phyloP scores from a whole-genome alignment of 92 coral and sea anemone species.

The Palythoa caribaeorum region DNA sequence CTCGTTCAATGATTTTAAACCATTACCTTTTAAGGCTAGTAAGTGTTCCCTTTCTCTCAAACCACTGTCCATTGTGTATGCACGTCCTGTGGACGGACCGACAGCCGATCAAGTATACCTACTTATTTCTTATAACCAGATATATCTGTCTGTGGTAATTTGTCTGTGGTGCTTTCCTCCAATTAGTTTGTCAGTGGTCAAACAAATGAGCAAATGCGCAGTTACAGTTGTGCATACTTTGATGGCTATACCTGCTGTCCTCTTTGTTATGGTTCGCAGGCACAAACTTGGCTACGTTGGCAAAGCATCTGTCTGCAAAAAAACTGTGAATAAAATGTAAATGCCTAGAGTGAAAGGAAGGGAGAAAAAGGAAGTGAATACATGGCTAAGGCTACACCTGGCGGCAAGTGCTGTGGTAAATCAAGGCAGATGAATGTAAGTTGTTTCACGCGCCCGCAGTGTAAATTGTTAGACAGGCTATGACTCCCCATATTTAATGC shows the following conservation, averaged over 20 bases:
- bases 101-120: not conserved
- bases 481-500: too few species aligned
- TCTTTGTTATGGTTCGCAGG: conserved; percentile 44
- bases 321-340: not conserved
- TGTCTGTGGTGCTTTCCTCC: too few species aligned
- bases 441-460: not conserved
- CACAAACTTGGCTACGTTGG: conserved; percentile 47
- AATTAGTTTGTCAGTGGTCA: not conserved
- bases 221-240: not conserved
- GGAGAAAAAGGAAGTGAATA: not conserved
- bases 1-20: not conserved
- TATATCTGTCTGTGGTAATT: too few species aligned
- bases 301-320: not conserved
- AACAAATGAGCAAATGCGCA: not conserved
- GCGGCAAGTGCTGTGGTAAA: conserved; percentile 43
- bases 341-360: not conserved
- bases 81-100: not conserved
- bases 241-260: not conserved
- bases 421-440: conserved; percentile 64
- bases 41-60: conserved; percentile 91
- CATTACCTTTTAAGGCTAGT: conserved; percentile 89
- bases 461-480: not conserved
- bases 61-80: conserved; percentile 77
- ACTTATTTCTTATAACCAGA: not conserved
- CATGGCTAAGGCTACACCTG: conserved; percentile 24